A percentile compares a stretch with the other conserved stretches of the same genome.
These are phyloP conservation scores for Hyperoplus lanceolatus DNA, from an alignment of 2,797 vertebrate species.

Conservation along the genomic window DNA sequence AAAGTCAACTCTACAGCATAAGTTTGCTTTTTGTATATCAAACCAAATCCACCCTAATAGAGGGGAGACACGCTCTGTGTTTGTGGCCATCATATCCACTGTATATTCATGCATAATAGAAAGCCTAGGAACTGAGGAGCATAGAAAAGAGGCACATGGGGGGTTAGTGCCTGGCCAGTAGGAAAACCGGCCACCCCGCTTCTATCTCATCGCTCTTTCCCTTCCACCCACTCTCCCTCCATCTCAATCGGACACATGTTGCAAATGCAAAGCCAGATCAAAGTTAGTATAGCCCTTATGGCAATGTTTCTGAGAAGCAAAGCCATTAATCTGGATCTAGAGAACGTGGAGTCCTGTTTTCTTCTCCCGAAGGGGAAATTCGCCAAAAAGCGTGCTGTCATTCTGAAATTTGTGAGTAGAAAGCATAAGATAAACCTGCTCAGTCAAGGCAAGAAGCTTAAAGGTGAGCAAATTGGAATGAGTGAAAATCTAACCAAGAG, in stretches of 20 bases:
- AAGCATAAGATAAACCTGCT: no score
- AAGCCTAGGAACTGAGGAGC: slow-evolving; percentile 24
- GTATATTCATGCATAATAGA: slow-evolving; percentile 72
- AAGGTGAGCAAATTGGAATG: no score
- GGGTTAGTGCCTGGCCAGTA: slow-evolving; percentile 47
- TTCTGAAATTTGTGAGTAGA: no score
- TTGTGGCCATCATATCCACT: slow-evolving; percentile 51
- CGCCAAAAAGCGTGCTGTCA: no score
- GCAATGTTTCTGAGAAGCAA: no score
- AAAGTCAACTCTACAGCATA: not conserved
- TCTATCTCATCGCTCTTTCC: slow-evolving; percentile 28
- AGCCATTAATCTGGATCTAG: no score
- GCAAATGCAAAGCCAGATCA: slow-evolving; percentile 80
- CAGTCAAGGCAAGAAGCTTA: no score
- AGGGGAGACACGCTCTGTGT: slow-evolving; percentile 35
- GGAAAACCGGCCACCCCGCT: slow-evolving; percentile 46
- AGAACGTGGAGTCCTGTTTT: no score
- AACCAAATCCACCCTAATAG: slow-evolving; percentile 1
- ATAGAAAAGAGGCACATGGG: slow-evolving; percentile 32
- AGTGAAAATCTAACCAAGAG: no score
- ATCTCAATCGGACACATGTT: slow-evolving; percentile 55
- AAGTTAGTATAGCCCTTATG: slow-evolving; percentile 81
- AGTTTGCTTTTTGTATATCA: slow-evolving; percentile 32
- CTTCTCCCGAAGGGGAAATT: no score
- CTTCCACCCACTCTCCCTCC: slow-evolving; percentile 39